phyloP scores from a whole-genome alignment of 2,797 vertebrate species.

The Chelmon rostratus region DNA sequence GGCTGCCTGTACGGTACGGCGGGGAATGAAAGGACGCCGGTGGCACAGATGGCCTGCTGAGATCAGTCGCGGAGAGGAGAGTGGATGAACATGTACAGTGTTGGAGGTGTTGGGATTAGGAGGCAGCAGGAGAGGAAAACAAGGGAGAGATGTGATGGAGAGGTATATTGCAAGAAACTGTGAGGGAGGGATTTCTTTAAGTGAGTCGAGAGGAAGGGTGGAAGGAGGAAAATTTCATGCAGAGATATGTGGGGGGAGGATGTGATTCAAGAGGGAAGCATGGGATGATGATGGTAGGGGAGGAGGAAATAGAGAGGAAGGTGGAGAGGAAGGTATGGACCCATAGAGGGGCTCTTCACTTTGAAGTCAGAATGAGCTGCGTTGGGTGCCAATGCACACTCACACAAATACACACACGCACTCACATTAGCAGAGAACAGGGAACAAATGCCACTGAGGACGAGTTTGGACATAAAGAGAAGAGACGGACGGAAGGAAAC shows the following conservation, averaged over 20 bases:
- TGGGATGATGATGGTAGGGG: conserved; percentile 39
- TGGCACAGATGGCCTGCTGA: conserved; percentile 38
- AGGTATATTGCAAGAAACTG: conserved; percentile 9
- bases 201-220: conserved; percentile 3
- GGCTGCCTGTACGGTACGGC: not conserved
- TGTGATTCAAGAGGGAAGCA: conserved; percentile 43
- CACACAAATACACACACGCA: conserved; percentile 8
- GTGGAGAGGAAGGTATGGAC: conserved; percentile 42
- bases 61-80: conserved; percentile 47
- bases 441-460: conserved; percentile 51
- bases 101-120: conserved; percentile 39
- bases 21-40: conserved; percentile 34
- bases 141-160: conserved; percentile 7
- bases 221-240: conserved; percentile 18
- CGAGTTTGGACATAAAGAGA: conserved; percentile 44
- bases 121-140: conserved; percentile 31
- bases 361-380: conserved; percentile 61
- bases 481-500: conserved; percentile 55
- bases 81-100: conserved; percentile 11
- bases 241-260: conserved; percentile 29
- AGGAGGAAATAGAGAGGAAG: conserved; percentile 45
- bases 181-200: conserved; percentile 28
- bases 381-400: conserved; percentile 35
- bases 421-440: conserved; percentile 21
- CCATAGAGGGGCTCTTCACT: conserved; percentile 44